Percentiles rank a stretch among this genome's conserved stretches.
Evolutionary conservation across 2,888 invertebrate species (phyloP).

Genomic region (Galerucella nymphaeae): DNA sequence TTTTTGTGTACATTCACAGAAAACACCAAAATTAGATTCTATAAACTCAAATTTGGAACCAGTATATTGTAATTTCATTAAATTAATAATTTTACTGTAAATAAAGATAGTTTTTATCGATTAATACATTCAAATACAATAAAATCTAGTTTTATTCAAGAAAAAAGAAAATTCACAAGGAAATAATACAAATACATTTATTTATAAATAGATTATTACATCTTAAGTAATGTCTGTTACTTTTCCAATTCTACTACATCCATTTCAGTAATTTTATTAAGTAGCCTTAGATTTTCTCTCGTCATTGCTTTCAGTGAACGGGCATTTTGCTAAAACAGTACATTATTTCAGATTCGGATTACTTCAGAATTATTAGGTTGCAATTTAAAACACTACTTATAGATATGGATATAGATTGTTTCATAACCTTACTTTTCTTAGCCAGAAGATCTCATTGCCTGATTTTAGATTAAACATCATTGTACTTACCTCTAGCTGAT

Average conservation of each 20-base stretch:
- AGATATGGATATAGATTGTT: too few species aligned
- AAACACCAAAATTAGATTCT: constrained; percentile 26
- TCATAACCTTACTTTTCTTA: too few species aligned
- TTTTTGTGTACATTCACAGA: constrained; percentile 54
- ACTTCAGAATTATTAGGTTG: too few species aligned
- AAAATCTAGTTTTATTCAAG: too few species aligned
- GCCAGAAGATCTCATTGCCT: too few species aligned
- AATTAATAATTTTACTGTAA: not conserved
- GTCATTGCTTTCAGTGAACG: constrained; percentile 66
- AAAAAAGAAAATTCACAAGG: not conserved
- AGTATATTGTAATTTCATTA: constrained; percentile 23
- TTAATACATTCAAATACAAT: too few species aligned
- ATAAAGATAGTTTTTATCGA: not conserved
- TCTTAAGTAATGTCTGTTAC: not conserved
- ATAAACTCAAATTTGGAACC: constrained; percentile 21
- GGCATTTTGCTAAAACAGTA: constrained; percentile 59
- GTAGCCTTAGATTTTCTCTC: constrained; percentile 58
- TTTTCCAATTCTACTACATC: constrained; percentile 13
- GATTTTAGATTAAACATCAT: not conserved
- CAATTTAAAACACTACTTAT: too few species aligned
- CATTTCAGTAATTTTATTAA: constrained; percentile 51
- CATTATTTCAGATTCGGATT: constrained; percentile 10
- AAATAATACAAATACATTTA: not conserved
- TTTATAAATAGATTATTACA: not conserved
- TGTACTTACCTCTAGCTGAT: constrained; percentile 64